Evolutionary conservation across 2,113 vertebrate genomes (phyloP).

Genomic region (Onychostoma macrolepis): DNA sequence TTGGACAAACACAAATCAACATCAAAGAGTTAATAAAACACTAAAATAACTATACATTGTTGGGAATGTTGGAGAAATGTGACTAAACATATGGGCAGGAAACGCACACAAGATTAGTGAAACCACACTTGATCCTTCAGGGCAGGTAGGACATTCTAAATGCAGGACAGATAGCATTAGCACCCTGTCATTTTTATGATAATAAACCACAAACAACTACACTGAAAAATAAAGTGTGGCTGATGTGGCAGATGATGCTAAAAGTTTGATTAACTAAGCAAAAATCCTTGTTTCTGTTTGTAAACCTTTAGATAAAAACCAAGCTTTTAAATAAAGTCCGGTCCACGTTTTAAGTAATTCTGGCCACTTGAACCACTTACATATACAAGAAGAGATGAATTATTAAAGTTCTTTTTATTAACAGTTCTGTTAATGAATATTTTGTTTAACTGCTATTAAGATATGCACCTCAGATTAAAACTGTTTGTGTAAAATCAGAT

Average conservation of each 20-base stretch:
- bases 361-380: background rate
- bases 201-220: background rate
- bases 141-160: background rate
- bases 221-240: background rate
- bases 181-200: background rate
- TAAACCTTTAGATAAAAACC: background rate
- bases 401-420: no score
- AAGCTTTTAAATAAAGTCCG: background rate
- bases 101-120: background rate
- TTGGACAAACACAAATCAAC: slow-evolving; percentile 28
- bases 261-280: background rate
- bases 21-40: slow-evolving; percentile 16
- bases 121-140: background rate
- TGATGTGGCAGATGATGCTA: background rate
- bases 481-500: no score
- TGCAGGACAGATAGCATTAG: background rate
- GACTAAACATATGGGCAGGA: background rate
- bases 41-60: background rate
- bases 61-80: background rate
- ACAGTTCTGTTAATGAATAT: background rate
- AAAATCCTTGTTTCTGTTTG: background rate
- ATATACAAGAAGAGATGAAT: background rate
- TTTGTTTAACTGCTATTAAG: background rate
- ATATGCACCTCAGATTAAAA: no score
- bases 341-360: background rate